Evolutionary conservation across 2,113 vertebrate species (phyloP), one percentile per base, ranked within the genome.

Genomic region (Alces alces): DNA sequence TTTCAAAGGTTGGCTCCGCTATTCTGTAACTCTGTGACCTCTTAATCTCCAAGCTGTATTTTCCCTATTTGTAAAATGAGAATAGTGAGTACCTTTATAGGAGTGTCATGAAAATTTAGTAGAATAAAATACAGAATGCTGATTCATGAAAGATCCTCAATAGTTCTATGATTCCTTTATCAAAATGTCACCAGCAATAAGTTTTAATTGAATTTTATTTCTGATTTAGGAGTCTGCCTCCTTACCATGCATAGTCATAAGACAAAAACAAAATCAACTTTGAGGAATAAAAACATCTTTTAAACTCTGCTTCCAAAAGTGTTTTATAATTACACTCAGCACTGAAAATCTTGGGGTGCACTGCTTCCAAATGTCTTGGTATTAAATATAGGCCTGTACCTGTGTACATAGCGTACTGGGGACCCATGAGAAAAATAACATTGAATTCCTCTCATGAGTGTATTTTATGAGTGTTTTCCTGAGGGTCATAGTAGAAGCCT

Each of bases 401-500:
- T 88, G 6, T 55, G 9, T 45, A 7, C 39, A 13, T 43, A 93
- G 57, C 58, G 15, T 15, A 21, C 57, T 5, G 1, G 54, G 55
- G 78, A 58, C 95, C 90, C 97, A 25, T 6, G 88, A 97, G 92
- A 93, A 88, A 89, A 91, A 92, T 97, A 96, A 96, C 15, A 11
- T 25, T 52, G 92, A 96, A 96, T 84, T 96, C 94, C 94, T 96
- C 78, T 89, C 66, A 43, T 78, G 64, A 97, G 33, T 55, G 55
- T 96, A 39, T 94, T 98, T 97, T 97, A 97, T 0, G 39, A 97
- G 96, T 66, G 28, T 96, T 97, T 98, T 95, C 92, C 97, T 93
- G 64, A 95, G 88, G 84, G 96, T 90, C 96, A 95, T 82, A 96
- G 84, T 87, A 87, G 82, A 91, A 70, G 83, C 55, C 94, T 95